A percentile compares a stretch with the other conserved stretches of the same genome.
Evolutionary conservation across 1,140 invertebrate genomes (phyloP).

Genomic region (Eueides isabella): DNA sequence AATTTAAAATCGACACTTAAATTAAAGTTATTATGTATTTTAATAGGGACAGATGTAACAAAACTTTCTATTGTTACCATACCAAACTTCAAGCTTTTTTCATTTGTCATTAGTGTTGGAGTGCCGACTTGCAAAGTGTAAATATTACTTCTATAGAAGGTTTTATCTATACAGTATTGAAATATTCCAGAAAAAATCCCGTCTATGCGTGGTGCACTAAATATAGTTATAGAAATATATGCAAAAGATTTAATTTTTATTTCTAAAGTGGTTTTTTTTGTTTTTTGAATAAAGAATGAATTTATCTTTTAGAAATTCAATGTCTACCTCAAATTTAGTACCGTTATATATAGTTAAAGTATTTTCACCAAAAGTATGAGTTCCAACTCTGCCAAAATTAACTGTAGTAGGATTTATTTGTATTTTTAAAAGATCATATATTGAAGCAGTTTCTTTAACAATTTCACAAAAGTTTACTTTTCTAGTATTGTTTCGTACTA

Average conservation of each 20-base stretch:
- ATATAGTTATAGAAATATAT: constrained; percentile 51
- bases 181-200: constrained; percentile 55
- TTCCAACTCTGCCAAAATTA: constrained; percentile 65
- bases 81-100: constrained; percentile 72
- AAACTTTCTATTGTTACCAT: constrained; percentile 73
- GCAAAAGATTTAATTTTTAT: constrained; percentile 52
- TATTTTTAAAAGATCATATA: constrained; percentile 61
- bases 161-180: constrained; percentile 61
- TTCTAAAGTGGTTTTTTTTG: constrained; percentile 44
- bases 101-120: constrained; percentile 58
- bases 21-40: constrained; percentile 69
- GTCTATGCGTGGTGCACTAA: constrained; percentile 55
- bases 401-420: constrained; percentile 53
- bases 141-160: constrained; percentile 55
- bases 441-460: constrained; percentile 38
- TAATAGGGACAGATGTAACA: constrained; percentile 64
- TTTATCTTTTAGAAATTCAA: constrained; percentile 56
- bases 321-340: constrained; percentile 55
- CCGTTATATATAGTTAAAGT: constrained; percentile 61
- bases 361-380: constrained; percentile 59
- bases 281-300: constrained; percentile 57
- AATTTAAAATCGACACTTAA: constrained; percentile 61
- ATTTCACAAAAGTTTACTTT: constrained; percentile 53
- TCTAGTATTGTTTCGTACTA: constrained; percentile 29
- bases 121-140: constrained; percentile 62